phyloP scores from a whole-genome alignment of 2,113 vertebrate species.

The Lates calcarifer region DNA sequence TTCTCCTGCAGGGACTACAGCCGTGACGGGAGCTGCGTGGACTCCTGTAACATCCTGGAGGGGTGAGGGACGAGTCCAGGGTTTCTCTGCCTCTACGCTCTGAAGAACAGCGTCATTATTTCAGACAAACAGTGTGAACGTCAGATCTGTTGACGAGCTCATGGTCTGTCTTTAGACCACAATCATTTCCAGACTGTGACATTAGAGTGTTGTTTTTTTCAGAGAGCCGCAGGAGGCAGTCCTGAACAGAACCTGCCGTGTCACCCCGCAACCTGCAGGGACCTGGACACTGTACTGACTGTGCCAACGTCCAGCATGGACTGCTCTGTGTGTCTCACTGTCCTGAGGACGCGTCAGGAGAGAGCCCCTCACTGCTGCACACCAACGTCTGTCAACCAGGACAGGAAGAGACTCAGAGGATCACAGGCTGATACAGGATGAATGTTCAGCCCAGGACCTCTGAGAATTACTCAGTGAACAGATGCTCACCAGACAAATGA shows the following conservation, averaged over 20 bases:
- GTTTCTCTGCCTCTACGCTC: constrained; percentile 5
- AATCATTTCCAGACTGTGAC: constrained; percentile 51
- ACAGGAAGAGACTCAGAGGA: no score
- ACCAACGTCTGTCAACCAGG: no score
- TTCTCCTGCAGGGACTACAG: constrained; percentile 88
- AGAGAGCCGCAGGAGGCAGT: constrained; percentile 88
- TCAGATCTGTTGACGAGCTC: constrained; percentile 41
- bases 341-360: constrained; percentile 88
- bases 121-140: constrained; percentile 26
- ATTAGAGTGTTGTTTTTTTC: constrained; percentile 55
- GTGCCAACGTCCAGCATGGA: constrained; percentile 91
- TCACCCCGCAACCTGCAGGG: constrained; percentile 91
- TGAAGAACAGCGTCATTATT: constrained; percentile 40
- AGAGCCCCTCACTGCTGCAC: no score
- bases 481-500: no score
- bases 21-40: constrained; percentile 88
- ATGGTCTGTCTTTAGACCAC: constrained; percentile 50
- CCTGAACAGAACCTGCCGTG: constrained; percentile 86
- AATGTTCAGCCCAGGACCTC: no score
- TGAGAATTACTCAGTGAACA: no score
- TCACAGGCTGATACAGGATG: no score
- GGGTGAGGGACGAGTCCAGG: constrained; percentile 85
- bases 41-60: constrained; percentile 90
- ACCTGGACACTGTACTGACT: constrained; percentile 88
- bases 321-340: constrained; percentile 92